These are phyloP conservation scores for Pluvianellus socialis DNA, from an alignment of 2,113 vertebrate genomes.

Conservation along the genomic window DNA sequence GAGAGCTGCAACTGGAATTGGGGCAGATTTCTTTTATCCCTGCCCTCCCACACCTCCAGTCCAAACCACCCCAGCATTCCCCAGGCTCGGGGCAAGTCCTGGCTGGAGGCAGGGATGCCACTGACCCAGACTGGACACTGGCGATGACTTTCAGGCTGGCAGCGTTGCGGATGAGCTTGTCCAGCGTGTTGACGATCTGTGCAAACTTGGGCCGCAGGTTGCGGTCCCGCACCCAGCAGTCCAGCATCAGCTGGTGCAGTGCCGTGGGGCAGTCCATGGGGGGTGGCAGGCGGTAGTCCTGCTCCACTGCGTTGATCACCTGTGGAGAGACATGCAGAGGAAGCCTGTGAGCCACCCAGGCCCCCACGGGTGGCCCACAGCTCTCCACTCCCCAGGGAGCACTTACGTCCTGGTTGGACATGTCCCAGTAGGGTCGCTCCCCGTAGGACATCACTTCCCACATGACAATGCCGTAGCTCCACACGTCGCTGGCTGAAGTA, in stretches of 20 bases:
- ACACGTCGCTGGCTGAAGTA: constrained; percentile 96
- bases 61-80: background rate
- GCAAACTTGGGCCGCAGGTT: constrained; percentile 97
- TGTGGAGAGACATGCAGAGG: constrained; percentile 6
- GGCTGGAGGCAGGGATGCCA: constrained; percentile 27
- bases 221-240: constrained; percentile 98
- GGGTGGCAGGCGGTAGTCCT: constrained; percentile 95
- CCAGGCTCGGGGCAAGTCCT: background rate
- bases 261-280: constrained; percentile 99
- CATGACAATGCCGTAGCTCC: constrained; percentile 99
- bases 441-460: constrained; percentile 99
- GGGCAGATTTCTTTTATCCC: background rate
- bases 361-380: background rate
- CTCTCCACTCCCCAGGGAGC: background rate
- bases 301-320: constrained; percentile 98
- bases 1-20: background rate
- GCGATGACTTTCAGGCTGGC: constrained; percentile 97
- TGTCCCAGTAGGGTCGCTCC: constrained; percentile 98
- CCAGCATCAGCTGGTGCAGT: constrained; percentile 96
- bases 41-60: background rate
- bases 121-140: constrained; percentile 93
- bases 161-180: constrained; percentile 97
- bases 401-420: constrained; percentile 99
- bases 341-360: background rate
- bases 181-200: constrained; percentile 95